Evolutionary conservation across 1,140 invertebrate species (phyloP), one percentile per base, ranked within the genome.

Genomic region (Eubasilissa regina): DNA sequence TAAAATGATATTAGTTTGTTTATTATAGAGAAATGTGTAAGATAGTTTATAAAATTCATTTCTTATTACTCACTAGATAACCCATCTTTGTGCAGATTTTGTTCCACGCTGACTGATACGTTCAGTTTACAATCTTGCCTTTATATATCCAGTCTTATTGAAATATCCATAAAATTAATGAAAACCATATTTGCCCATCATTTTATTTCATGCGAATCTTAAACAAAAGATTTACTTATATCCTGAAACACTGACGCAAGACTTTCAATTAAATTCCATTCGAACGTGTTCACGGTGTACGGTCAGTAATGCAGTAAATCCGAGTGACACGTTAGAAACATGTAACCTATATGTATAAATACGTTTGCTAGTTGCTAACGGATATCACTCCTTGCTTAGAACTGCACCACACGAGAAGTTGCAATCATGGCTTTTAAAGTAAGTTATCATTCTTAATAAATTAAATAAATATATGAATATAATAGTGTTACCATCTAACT

Each of bases 341-440:
- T 66, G 44, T 43, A 44, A 43, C 9, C 15, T 13, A 21, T 51
- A 12, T 8, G 44, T 70, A 70, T 70, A 70, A 70, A 70, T 70
- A 70, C 66, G 19, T 51, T 15, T 47, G 19, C 66, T 70, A 51
- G 10, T 13, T 70, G 10, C 11, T 51, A 17, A 53, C 48, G 10
- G 4, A 3, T 53, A 53, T 70, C 66, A 70, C 17, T 70, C 4
- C 13, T 15, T 3, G 25, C 48, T 70, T n/a, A 13, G n/a, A 70
- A 51, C 0, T 70, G 45, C 19, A 21, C 11, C 45, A 25, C 45
- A 51, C 47, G 21, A 48, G 11, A 35, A 51, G 17, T 9, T 10
- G 13, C 9, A 15, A 25, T 17, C 17, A 70, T 70, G 66, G 66
- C 45, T 51, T 25, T 70, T 51, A 70, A 70, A 47, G 66, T 70